Evolutionary conservation across 92 coral and sea anemone species (phyloP).

Genomic region (Bergia puertoricense): DNA sequence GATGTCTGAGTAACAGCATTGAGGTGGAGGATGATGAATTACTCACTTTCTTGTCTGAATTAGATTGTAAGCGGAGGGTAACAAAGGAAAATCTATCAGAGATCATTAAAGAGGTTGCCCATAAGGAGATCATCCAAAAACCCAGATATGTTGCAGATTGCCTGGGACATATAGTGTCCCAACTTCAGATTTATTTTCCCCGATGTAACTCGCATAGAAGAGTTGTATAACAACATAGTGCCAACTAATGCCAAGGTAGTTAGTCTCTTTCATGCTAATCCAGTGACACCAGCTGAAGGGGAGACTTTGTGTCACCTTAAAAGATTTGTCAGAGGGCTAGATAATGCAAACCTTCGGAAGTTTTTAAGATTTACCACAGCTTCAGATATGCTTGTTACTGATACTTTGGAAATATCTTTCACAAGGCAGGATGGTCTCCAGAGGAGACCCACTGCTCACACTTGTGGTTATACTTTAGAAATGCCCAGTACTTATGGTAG

Average conservation of each 20-base stretch:
- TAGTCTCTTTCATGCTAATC: constrained; percentile 8
- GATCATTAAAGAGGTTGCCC: constrained; percentile 39
- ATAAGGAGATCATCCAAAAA: constrained; percentile 32
- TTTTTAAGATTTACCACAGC: constrained; percentile 53
- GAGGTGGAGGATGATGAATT: constrained; percentile 36
- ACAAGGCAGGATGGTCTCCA: constrained; percentile 39
- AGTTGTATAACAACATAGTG: background rate
- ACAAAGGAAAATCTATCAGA: constrained; percentile 29
- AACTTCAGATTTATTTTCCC: background rate
- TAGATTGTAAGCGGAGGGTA: constrained; percentile 23
- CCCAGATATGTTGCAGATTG: constrained; percentile 27
- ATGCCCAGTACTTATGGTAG: constrained; percentile 43
- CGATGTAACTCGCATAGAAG: background rate
- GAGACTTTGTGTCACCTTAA: constrained; percentile 47
- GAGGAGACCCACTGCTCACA: constrained; percentile 52
- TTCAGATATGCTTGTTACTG: constrained; percentile 46
- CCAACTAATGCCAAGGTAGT: constrained; percentile 35
- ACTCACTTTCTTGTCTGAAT: constrained; percentile 43
- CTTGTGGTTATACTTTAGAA: constrained; percentile 41
- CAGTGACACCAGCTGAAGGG: constrained; percentile 34
- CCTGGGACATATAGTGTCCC: background rate
- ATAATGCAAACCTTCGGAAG: constrained; percentile 42
- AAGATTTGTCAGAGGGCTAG: constrained; percentile 51
- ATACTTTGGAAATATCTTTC: constrained; percentile 40
- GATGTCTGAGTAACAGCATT: constrained; percentile 47